Evolutionary conservation across 2,113 vertebrate species (phyloP).

Genomic region (Mixornis gularis): DNA sequence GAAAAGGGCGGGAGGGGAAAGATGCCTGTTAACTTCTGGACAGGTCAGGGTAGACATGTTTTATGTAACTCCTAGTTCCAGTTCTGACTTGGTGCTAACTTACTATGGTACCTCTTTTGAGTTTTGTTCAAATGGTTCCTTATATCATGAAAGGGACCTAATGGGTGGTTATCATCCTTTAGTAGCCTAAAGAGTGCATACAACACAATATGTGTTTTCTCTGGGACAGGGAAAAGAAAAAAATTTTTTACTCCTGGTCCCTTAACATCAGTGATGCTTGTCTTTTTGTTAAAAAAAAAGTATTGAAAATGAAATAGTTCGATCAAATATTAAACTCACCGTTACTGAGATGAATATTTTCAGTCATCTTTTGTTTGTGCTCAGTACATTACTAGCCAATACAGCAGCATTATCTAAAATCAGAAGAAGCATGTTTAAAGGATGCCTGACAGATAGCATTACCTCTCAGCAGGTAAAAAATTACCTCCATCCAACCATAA

Average conservation of each 20-base stretch:
- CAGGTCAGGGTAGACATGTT: background rate
- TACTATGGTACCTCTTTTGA: background rate
- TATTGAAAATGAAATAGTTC: background rate
- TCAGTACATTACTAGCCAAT: background rate
- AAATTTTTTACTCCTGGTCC: background rate
- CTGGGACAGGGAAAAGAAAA: background rate
- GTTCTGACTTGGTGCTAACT: background rate
- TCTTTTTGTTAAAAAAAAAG: background rate
- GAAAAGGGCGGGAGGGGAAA: rapidly evolving
- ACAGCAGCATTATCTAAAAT: background rate
- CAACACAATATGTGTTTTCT: background rate
- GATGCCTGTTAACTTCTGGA: background rate
- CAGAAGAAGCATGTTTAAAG: background rate
- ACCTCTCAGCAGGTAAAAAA: background rate
- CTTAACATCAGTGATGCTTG: background rate
- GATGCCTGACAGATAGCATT: background rate
- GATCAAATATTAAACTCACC: background rate
- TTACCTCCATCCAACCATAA: background rate
- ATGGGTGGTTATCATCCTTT: background rate
- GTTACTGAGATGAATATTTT: background rate
- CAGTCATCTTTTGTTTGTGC: background rate
- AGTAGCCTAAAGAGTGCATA: background rate
- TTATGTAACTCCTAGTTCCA: background rate
- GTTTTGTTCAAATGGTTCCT: background rate
- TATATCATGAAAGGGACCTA: background rate